These are phyloP conservation scores for Isichthys henryi DNA, from an alignment of 2,113 vertebrate species.

Conservation along the genomic window DNA sequence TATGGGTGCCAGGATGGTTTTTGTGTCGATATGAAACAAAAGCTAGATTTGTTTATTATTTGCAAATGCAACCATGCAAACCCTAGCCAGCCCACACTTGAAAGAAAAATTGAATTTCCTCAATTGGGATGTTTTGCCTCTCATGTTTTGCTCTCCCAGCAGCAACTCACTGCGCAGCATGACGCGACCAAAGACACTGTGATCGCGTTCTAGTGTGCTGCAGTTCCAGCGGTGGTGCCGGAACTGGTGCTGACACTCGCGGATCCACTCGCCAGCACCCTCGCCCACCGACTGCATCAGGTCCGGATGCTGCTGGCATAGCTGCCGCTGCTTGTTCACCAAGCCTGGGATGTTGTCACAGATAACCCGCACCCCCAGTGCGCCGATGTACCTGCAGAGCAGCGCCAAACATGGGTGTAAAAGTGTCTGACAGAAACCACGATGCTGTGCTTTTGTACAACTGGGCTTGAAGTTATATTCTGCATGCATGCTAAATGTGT, in stretches of 20 bases:
- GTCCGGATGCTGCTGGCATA: conserved; percentile 92
- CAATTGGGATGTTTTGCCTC: not conserved
- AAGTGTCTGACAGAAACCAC: not conserved
- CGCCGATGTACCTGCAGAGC: conserved; percentile 85
- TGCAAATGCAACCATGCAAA: not conserved
- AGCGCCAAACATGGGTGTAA: not conserved
- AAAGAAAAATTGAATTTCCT: not conserved
- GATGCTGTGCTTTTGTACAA: not conserved
- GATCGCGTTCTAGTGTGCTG: conserved; percentile 94
- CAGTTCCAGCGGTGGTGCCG: conserved; percentile 97
- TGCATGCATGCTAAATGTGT: not conserved
- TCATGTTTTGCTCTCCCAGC: not conserved
- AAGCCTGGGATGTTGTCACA: conserved; percentile 95
- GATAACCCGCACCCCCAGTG: conserved; percentile 88
- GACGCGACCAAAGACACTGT: conserved; percentile 91
- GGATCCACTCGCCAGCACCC: conserved; percentile 94
- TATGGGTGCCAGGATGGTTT: not conserved
- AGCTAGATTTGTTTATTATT: not conserved
- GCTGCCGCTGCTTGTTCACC: conserved; percentile 92
- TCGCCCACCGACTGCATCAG: conserved; percentile 93
- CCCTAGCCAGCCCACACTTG: not conserved
- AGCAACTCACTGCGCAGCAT: conserved; percentile 86
- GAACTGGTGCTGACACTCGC: conserved; percentile 96
- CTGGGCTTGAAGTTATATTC: not conserved
- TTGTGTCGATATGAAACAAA: not conserved